These are phyloP conservation scores for Drosophila nannoptera DNA, from an alignment of 1,140 invertebrate genomes.

Conservation along the genomic window DNA sequence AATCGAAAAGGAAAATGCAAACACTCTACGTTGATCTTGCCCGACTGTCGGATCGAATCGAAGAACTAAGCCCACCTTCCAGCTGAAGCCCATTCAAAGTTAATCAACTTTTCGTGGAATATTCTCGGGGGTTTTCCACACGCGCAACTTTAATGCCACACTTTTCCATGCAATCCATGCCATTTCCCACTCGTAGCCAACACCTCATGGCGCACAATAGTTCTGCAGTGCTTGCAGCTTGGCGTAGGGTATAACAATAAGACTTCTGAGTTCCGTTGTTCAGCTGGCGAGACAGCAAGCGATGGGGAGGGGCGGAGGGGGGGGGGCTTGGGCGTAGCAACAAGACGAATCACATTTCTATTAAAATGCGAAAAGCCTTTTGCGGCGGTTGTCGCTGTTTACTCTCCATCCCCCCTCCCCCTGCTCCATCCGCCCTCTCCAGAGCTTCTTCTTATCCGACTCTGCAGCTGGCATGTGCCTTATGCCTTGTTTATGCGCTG, in stretches of 20 bases:
- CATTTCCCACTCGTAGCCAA: constrained; percentile 13
- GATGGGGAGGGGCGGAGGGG: not conserved
- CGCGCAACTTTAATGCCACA: too few species aligned
- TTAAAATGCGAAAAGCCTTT: constrained; percentile 77
- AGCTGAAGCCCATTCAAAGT: too few species aligned
- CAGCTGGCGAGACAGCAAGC: constrained; percentile 1
- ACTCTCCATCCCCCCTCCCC: constrained; percentile 14
- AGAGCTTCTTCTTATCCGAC: constrained; percentile 26
- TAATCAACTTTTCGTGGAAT: too few species aligned
- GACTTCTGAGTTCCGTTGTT: constrained; percentile 15
- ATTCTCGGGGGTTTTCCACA: too few species aligned
- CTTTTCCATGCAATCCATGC: not conserved
- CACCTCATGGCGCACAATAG: not conserved
- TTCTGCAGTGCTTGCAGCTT: constrained; percentile 11
- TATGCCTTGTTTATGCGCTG: constrained; percentile 38
- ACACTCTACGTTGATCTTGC: not conserved
- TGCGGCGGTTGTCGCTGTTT: constrained; percentile 59
- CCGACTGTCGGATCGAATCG: too few species aligned
- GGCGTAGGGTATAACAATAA: constrained; percentile 39
- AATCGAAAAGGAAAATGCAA: constrained; percentile 1
- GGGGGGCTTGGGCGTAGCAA: constrained; percentile 12
- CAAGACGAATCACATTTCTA: constrained; percentile 71
- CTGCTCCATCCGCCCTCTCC: not conserved
- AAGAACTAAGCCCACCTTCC: too few species aligned
- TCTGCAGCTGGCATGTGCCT: constrained; percentile 24